Evolutionary conservation across 2,888 invertebrate genomes (phyloP).

Genomic region (Drosophila borealis): DNA sequence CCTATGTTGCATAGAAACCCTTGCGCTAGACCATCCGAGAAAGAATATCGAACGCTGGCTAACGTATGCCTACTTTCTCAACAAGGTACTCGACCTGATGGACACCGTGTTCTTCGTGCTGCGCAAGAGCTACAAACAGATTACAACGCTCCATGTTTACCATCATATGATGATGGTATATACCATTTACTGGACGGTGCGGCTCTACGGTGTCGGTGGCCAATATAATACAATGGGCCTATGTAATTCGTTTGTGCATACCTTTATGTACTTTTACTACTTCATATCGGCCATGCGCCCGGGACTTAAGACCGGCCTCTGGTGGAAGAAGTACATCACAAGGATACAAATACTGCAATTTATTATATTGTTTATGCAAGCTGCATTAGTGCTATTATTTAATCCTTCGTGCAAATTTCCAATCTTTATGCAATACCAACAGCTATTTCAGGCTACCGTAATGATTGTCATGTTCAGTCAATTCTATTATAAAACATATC

Average conservation of each 20-base stretch:
- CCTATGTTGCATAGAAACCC: conserved; percentile 18
- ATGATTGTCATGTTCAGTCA: conserved; percentile 87
- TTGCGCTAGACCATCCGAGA: conserved; percentile 6
- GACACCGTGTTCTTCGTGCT: conserved; percentile 95
- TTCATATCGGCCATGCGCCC: conserved; percentile 85
- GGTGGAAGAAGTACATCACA: conserved; percentile 86
- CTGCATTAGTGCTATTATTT: conserved; percentile 82
- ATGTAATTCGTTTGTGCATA: conserved; percentile 85
- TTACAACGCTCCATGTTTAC: conserved; percentile 94
- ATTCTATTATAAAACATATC: conserved; percentile 85
- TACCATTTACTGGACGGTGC: conserved; percentile 90
- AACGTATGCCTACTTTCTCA: conserved; percentile 66
- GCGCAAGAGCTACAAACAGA: conserved; percentile 94
- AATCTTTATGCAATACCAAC: conserved; percentile 85
- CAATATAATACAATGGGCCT: conserved; percentile 84
- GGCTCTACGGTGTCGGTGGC: conserved; percentile 88
- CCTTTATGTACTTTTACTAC: conserved; percentile 86
- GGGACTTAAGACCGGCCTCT: conserved; percentile 84
- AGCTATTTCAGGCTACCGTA: conserved; percentile 85
- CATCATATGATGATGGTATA: conserved; percentile 92
- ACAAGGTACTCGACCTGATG: conserved; percentile 90
- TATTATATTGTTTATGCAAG: conserved; percentile 87
- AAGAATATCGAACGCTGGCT: conserved; percentile 34
- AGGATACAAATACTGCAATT: conserved; percentile 87
- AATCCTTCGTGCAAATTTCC: conserved; percentile 86